Evolutionary conservation across 2,888 invertebrate species (phyloP).

Genomic region (Blastobasis adustella): DNA sequence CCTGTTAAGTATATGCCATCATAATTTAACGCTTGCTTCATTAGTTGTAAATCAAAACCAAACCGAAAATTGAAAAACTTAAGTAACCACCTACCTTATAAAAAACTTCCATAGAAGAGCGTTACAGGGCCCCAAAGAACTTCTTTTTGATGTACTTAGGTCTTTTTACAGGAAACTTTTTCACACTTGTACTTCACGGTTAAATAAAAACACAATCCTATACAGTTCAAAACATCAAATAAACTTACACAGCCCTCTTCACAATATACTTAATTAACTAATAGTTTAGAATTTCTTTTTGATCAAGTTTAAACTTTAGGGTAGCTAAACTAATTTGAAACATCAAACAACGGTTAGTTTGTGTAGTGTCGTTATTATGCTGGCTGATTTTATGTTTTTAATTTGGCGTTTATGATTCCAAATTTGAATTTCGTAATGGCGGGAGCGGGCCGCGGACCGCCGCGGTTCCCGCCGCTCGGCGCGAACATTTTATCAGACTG

Average conservation of each 20-base stretch:
- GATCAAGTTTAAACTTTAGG: conserved; percentile 4
- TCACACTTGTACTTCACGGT: conserved; percentile 2
- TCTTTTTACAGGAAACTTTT: conserved; percentile 1
- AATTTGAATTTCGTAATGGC: conserved; percentile 58
- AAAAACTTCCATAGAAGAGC: conserved; percentile 18
- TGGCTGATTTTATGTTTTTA: conserved; percentile 19
- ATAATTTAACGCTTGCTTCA: background rate
- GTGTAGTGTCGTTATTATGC: no score
- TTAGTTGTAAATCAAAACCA: no score
- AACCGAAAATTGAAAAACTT: no score
- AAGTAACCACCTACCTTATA: conserved; percentile 22
- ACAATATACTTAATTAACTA: background rate
- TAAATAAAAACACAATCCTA: conserved; percentile 17
- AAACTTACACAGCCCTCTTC: conserved; percentile 22
- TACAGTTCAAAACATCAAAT: conserved; percentile 12
- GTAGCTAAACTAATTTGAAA: no score
- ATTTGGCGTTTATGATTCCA: conserved; percentile 24
- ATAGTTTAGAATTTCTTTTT: conserved; percentile 2
- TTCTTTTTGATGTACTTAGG: conserved; percentile 2
- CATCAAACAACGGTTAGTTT: no score
- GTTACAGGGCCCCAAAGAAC: background rate
- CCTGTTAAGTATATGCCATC: no score
- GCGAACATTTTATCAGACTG: conserved; percentile 65
- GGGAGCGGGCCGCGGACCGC: conserved; percentile 41
- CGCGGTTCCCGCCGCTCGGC: conserved; percentile 46